Percentiles rank a stretch among this genome's conserved stretches.
phyloP scores from a whole-genome alignment of 1,140 invertebrate species.

The Zaprionus nigranus region DNA sequence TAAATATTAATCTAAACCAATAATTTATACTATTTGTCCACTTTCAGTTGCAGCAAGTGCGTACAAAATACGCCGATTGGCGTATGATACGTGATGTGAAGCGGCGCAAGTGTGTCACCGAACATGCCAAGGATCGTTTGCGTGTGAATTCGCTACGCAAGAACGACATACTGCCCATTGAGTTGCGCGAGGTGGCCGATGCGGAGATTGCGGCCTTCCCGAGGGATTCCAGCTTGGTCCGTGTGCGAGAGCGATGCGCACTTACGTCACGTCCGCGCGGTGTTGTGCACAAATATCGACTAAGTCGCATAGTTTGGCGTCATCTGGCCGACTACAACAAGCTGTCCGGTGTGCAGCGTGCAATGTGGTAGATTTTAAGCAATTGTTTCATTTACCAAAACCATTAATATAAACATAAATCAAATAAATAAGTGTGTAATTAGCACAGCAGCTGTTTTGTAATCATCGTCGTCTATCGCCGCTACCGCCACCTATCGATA shows the following conservation, averaged over 20 bases:
- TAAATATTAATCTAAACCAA: neutral
- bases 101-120: conserved; percentile 89
- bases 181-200: conserved; percentile 90
- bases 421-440: conserved; percentile 22
- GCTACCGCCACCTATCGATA: conserved; percentile 33
- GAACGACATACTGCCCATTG: conserved; percentile 92
- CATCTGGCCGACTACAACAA: conserved; percentile 96
- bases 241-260: conserved; percentile 90
- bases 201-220: conserved; percentile 91
- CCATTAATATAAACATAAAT: neutral
- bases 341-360: conserved; percentile 93
- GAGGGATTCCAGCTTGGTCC: conserved; percentile 88
- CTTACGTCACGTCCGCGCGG: conserved; percentile 91
- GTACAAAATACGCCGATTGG: conserved; percentile 90
- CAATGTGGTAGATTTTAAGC: conserved; percentile 89
- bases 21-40: neutral
- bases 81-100: conserved; percentile 93
- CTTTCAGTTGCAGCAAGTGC: conserved; percentile 87
- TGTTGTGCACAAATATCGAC: conserved; percentile 89
- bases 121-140: conserved; percentile 89
- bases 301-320: conserved; percentile 95
- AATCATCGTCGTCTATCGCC: neutral
- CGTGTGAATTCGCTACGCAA: conserved; percentile 91
- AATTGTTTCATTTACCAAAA: conserved; percentile 30
- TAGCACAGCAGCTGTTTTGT: conserved; percentile 4